These are phyloP conservation scores for Paracentrotus lividus DNA, from an alignment of 53 echinoderm and acorn worm species.

Conservation along the genomic window DNA sequence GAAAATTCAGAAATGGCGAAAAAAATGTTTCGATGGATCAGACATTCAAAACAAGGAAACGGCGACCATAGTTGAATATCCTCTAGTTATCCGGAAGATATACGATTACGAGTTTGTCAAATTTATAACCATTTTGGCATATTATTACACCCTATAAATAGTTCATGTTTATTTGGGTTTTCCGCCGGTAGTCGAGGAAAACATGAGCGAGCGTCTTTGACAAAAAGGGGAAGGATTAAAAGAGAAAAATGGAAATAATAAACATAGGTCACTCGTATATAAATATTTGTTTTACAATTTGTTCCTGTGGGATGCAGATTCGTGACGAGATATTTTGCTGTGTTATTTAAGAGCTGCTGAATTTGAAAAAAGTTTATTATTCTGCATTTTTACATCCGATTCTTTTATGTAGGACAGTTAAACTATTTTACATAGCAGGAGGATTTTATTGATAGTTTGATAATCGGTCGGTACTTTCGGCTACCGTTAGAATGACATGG, in stretches of 20 bases:
- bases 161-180: slow-evolving; percentile 27
- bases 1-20: neutral
- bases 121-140: slow-evolving; percentile 19
- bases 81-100: neutral
- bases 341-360: neutral
- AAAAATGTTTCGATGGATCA: neutral
- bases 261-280: neutral
- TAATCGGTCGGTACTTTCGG: too few relatives aligned
- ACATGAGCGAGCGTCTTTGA: neutral
- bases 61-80: neutral
- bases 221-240: too few relatives aligned
- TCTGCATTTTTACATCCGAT: too few relatives aligned
- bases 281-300: neutral
- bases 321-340: neutral
- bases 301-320: neutral
- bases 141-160: slow-evolving; percentile 17
- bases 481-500: too few relatives aligned
- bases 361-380: too few relatives aligned
- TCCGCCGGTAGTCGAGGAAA: slow-evolving; percentile 23
- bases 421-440: too few relatives aligned
- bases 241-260: neutral
- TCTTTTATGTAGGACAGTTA: too few relatives aligned
- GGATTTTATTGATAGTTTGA: too few relatives aligned
- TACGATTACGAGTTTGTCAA: slow-evolving; percentile 29
- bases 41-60: neutral